Evolutionary conservation across 2,888 invertebrate species (phyloP).

Genomic region (Spilosoma lubricipeda): DNA sequence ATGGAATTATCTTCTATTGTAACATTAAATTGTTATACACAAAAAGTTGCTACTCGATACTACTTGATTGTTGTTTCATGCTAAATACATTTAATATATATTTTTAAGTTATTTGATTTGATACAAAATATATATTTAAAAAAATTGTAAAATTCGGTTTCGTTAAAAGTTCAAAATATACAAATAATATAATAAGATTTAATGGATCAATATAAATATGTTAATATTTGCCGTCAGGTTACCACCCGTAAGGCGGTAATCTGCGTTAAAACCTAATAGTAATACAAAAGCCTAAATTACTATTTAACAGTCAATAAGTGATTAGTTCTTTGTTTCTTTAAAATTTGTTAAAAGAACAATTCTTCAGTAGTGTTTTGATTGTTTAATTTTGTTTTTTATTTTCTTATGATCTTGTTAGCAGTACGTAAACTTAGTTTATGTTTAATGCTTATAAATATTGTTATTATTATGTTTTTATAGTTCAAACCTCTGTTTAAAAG

Average conservation of each 20-base stretch:
- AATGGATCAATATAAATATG: background rate
- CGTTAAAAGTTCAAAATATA: background rate
- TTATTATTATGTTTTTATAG: background rate
- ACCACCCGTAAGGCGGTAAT: background rate
- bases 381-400: background rate
- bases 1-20: too few species aligned
- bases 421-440: background rate
- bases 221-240: too few species aligned
- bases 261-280: background rate
- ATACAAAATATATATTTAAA: background rate
- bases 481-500: background rate
- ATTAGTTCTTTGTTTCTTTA: background rate
- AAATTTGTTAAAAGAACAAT: background rate
- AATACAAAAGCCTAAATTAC: background rate
- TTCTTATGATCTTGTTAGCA: background rate
- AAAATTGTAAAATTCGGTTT: too few species aligned
- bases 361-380: background rate
- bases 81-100: background rate
- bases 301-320: background rate
- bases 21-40: too few species aligned
- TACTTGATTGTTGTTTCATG: background rate
- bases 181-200: background rate
- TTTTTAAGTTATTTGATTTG: background rate
- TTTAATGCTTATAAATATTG: background rate
- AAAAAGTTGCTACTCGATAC: background rate